phyloP scores from a whole-genome alignment of 1,140 invertebrate species.

The Doryteuthis pealeii region DNA sequence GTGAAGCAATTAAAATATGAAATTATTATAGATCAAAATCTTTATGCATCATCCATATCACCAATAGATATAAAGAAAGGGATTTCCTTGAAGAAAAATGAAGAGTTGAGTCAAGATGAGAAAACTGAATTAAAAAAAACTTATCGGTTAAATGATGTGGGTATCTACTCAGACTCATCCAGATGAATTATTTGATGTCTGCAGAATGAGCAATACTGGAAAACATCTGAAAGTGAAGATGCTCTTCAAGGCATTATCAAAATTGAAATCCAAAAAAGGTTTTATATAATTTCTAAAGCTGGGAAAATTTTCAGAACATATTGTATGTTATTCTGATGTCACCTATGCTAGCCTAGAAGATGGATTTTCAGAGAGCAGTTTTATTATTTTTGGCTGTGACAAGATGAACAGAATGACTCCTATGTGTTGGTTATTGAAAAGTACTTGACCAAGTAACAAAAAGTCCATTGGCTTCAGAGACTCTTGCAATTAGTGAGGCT shows the following conservation, averaged over 20 bases:
- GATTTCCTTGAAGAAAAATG: neutral
- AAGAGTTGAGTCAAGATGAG: neutral
- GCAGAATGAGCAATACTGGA: neutral
- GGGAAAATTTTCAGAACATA: neutral
- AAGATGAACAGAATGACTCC: neutral
- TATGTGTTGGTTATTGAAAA: neutral
- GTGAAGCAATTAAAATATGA: neutral
- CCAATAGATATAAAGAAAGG: slow-evolving; percentile 6
- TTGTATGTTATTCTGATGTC: neutral
- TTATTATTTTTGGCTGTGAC: neutral
- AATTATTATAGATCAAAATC: neutral
- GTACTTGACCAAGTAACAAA: neutral
- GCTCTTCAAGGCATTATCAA: neutral
- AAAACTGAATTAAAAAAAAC: neutral
- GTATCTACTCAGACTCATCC: neutral
- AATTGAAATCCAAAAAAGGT: neutral
- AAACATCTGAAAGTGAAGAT: neutral
- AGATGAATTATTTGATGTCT: neutral
- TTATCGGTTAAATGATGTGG: neutral
- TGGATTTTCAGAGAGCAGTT: neutral
- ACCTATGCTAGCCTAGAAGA: neutral
- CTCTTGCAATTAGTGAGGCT: neutral
- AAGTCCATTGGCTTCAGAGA: neutral
- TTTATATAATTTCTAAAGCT: neutral
- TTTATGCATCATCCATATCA: neutral